A percentile compares a stretch with the other conserved stretches of the same genome.
Conservation (phyloP, 2,113 vertebrate genomes). For the Myrmecophaga tridactyla region DNA sequence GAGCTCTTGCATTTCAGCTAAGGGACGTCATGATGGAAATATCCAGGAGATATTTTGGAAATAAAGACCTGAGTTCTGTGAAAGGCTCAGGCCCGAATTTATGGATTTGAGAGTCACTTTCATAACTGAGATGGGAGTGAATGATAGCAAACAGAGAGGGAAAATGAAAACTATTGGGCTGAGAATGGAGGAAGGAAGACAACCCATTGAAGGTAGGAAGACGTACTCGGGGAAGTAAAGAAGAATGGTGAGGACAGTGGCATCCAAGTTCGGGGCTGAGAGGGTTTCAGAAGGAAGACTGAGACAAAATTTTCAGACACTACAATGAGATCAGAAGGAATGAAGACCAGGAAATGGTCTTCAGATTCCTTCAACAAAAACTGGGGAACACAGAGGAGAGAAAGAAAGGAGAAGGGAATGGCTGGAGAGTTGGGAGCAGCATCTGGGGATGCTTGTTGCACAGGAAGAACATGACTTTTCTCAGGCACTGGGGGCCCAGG, state of each 20-base stretch:
- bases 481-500: not conserved
- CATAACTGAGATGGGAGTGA: no score
- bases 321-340: not conserved
- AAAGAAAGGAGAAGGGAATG: not conserved
- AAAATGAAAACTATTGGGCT: not conserved
- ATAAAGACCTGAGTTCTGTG: not conserved
- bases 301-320: not conserved
- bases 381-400: not conserved
- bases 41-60: not conserved
- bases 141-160: not conserved
- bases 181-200: not conserved
- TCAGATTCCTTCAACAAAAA: not conserved
- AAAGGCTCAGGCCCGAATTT: not conserved
- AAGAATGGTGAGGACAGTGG: not conserved
- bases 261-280: not conserved
- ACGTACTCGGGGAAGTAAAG: not conserved
- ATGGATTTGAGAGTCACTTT: accelerated
- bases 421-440: not conserved
- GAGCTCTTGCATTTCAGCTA: not conserved
- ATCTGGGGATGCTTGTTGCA: not conserved
- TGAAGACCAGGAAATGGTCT: not conserved
- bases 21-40: not conserved
- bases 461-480: not conserved
- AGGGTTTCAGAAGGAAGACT: not conserved
- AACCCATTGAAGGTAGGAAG: not conserved